These are phyloP conservation scores for Corynorhinus townsendii DNA, from an alignment of 2,113 vertebrate species.

Conservation along the genomic window DNA sequence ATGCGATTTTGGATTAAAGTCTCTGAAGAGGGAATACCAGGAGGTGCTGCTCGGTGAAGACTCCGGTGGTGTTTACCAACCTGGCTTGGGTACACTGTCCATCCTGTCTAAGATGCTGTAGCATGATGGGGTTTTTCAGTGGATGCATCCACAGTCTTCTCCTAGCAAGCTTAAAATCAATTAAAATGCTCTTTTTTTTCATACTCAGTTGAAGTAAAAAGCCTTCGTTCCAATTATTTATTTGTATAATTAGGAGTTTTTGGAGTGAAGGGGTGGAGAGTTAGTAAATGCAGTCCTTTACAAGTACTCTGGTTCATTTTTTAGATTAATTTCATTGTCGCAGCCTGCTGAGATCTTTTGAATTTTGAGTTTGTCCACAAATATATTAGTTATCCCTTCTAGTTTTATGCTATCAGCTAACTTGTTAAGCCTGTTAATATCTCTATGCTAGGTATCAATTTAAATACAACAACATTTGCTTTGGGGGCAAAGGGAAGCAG, in stretches of 20 bases:
- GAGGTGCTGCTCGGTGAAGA: neutral
- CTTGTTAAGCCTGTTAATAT: neutral
- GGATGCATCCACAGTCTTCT: neutral
- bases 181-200: neutral
- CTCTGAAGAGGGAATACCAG: neutral
- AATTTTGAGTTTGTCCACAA: neutral
- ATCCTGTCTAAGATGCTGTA: neutral
- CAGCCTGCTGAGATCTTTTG: neutral
- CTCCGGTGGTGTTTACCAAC: neutral
- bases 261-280: neutral
- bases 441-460: neutral
- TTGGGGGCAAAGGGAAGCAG: neutral
- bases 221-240: neutral
- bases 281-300: neutral
- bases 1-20: neutral
- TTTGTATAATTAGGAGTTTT: neutral
- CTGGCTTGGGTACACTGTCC: accelerated
- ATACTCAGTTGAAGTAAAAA: neutral
- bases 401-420: neutral
- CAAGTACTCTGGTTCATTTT: neutral
- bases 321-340: neutral
- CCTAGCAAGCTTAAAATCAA: neutral
- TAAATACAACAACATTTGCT: neutral
- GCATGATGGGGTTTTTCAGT: neutral
- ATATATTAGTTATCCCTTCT: neutral